These are phyloP conservation scores for Betta splendens DNA, from an alignment of 2,797 vertebrate species.

Conservation along the genomic window DNA sequence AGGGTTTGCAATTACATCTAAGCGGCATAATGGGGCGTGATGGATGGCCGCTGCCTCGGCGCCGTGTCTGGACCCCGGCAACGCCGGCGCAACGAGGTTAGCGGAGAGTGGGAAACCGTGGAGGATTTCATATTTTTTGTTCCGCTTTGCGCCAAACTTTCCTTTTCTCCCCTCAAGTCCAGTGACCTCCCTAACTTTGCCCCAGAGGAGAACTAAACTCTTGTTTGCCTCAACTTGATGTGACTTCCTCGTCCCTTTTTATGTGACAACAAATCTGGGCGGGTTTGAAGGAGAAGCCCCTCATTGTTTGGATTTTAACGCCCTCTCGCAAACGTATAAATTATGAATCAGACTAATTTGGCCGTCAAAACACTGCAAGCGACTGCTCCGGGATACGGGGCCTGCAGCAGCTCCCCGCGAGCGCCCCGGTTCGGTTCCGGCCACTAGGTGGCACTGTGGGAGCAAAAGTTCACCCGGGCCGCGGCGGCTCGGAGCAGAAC, in stretches of 20 bases:
- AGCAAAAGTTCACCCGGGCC: conserved; percentile 38
- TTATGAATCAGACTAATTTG: conserved; percentile 7
- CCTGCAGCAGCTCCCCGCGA: neutral
- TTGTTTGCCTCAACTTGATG: conserved; percentile 10
- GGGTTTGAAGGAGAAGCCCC: neutral
- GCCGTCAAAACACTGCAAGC: neutral
- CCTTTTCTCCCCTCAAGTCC: conserved; percentile 9
- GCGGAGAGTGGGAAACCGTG: conserved; percentile 52
- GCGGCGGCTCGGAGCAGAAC: neutral
- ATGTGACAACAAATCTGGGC: neutral
- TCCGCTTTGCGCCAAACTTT: conserved; percentile 30
- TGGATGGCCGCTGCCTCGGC: conserved; percentile 72
- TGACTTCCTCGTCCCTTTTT: neutral
- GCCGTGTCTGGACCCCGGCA: conserved; percentile 67
- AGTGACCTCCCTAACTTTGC: conserved; percentile 29
- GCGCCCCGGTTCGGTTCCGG: neutral
- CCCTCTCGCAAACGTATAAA: neutral
- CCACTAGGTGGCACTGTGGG: conserved; percentile 75
- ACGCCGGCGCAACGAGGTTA: conserved; percentile 74
- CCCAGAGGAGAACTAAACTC: no score
- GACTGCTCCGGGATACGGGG: neutral
- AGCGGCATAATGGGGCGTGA: conserved; percentile 78
- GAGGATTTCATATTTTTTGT: conserved; percentile 66
- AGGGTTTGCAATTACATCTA: conserved; percentile 78
- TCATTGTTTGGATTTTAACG: conserved; percentile 12